Conservation (phyloP, 2,888 invertebrate genomes). For the Drosophila kokeensis region DNA sequence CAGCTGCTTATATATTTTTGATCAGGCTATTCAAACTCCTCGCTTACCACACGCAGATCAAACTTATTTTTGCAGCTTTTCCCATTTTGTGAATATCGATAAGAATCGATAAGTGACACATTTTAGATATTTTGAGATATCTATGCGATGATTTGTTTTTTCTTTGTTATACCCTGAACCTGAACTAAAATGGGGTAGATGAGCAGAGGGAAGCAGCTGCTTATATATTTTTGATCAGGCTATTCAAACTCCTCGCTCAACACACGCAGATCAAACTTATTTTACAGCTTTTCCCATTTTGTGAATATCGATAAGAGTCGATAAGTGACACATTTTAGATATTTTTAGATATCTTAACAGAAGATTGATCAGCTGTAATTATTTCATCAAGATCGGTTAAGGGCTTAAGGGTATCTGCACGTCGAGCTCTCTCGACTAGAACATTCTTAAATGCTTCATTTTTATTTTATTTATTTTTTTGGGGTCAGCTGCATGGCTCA, state of each 20-base stretch:
- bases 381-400: not conserved
- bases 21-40: not conserved
- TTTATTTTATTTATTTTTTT: not conserved
- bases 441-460: not conserved
- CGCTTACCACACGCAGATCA: too few species aligned
- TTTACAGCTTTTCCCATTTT: too few species aligned
- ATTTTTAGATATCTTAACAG: not conserved
- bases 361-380: not conserved
- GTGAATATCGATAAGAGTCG: not conserved
- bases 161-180: not conserved
- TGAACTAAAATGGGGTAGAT: not conserved
- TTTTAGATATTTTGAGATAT: not conserved
- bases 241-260: too few species aligned
- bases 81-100: not conserved
- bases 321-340: not conserved
- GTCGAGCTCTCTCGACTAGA: not conserved
- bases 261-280: too few species aligned
- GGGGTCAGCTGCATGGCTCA: constrained; percentile 24
- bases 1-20: not conserved
- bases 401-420: not conserved
- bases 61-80: too few species aligned
- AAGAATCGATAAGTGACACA: not conserved
- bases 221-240: not conserved
- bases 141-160: not conserved
- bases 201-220: not conserved